These are phyloP conservation scores for Pygmarrhopalites habei DNA, from an alignment of 1,140 invertebrate species.

Conservation along the genomic window DNA sequence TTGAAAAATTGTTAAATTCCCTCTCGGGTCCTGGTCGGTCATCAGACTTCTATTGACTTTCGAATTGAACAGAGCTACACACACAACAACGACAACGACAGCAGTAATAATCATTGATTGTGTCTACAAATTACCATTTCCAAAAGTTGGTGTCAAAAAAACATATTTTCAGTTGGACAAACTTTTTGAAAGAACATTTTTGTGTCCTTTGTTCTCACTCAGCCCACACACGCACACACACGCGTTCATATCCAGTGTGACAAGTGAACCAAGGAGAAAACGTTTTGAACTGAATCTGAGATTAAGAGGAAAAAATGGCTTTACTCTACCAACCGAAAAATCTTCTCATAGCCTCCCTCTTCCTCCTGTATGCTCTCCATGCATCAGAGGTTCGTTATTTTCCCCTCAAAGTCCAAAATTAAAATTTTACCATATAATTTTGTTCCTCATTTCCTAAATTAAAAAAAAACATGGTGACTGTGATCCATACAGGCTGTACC, in stretches of 20 bases:
- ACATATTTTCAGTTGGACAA: not conserved
- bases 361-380: not conserved
- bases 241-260: no score
- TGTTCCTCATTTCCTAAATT: no score
- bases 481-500: not conserved
- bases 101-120: not conserved
- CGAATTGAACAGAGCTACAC: constrained; percentile 1
- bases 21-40: not conserved
- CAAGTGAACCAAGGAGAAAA: not conserved
- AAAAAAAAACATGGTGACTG: no score
- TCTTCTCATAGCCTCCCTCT: not conserved
- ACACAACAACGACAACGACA: not conserved
- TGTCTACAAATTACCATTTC: not conserved
- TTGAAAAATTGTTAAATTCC: constrained; percentile 8
- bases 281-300: not conserved
- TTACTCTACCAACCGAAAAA: not conserved
- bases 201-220: not conserved
- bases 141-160: not conserved
- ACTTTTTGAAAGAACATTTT: not conserved
- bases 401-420: no score
- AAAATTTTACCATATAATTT: no score
- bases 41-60: not conserved
- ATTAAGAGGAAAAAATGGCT: not conserved
- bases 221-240: not conserved
- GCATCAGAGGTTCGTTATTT: not conserved